Base-by-base conservation (phyloP, 2,888 invertebrate species). In the Anticlea derivata region DNA sequence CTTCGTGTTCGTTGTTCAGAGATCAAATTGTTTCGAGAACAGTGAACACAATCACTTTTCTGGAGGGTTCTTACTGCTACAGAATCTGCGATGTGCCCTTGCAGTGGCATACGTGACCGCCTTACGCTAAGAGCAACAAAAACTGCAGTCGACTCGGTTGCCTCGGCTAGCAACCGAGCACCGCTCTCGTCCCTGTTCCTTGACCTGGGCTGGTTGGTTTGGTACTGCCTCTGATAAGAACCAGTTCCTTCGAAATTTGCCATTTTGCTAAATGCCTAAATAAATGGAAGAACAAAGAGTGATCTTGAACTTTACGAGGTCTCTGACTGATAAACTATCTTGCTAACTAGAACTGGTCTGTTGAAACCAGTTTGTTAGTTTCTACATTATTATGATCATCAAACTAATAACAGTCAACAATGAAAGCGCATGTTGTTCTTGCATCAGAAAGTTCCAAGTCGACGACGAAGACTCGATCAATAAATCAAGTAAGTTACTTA, bases 41-140 rank as follows among this genome's bases (percentile, higher is more conserved):
- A n/a, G 26, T 8, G 20, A 37, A 37, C 8, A 30, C 20, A 38
- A 26, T 13, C 11, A 29, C 39, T 5, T 29, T 34, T 29, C 55
- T 58, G 60, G 55, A 55, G 64, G 53, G 61, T 55, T 63, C 43
- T 44, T 13, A 44, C 37, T 50, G 31, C 8, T 48, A 7, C 33
- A 23, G 37, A 46, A 40, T 39, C 35, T 41, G 24, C 44, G 59
- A 50, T 29, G 53, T 61, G 61, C 63, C 68, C 67, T 68, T 68
- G 60, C 47, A 46, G 43, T 33, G 33, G 46, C 65, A 60, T 66
- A 61, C 74, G 69, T 72, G 70, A 74, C 65, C 60, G 70, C 69
- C 65, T 44, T 58, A 55, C 63, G 75, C 63, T 55, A 67, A 63
- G 70, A 73, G 62, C 46, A 70, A 69, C 72, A 71, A 70, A 65